These are phyloP conservation scores for Branchellion lobata DNA, from an alignment of 2,888 invertebrate genomes.

Conservation along the genomic window DNA sequence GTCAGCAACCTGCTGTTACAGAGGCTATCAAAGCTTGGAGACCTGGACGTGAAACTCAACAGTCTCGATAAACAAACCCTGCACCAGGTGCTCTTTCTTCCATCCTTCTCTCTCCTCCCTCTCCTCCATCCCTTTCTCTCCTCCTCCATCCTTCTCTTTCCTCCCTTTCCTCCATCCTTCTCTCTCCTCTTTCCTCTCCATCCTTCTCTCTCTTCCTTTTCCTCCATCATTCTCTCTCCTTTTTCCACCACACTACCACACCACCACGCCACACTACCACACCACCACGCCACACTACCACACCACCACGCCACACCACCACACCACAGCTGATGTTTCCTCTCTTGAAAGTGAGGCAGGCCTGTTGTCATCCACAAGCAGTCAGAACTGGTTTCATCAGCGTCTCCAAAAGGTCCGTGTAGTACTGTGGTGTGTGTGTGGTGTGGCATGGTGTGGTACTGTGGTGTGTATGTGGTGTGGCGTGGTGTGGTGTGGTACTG, in stretches of 20 bases:
- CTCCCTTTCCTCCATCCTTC: no score
- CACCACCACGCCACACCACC: background rate
- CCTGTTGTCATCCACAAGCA: slow-evolving; percentile 73
- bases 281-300: background rate
- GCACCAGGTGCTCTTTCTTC: slow-evolving; percentile 55
- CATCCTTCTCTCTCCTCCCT: no score
- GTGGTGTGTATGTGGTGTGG: background rate
- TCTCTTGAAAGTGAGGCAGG: slow-evolving; percentile 70
- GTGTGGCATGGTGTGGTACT: background rate
- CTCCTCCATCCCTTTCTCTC: no score
- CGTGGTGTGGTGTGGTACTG: background rate
- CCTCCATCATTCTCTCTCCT: no score
- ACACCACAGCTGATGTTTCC: slow-evolving; percentile 67
- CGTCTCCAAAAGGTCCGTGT: slow-evolving; percentile 60
- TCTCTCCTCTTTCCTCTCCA: no score
- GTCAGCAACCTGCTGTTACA: no score
- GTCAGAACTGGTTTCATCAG: slow-evolving; percentile 66
- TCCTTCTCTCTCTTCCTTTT: no score
- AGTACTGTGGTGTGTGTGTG: background rate
- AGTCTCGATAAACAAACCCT: slow-evolving; percentile 63
- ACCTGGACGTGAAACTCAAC: slow-evolving; percentile 57
- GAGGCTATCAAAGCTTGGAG: slow-evolving; percentile 63
- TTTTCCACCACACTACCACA: no score
- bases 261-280: background rate
- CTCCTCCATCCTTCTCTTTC: no score